Evolutionary conservation across 2,888 invertebrate species (phyloP).

Genomic region (Capitulum mitella): DNA sequence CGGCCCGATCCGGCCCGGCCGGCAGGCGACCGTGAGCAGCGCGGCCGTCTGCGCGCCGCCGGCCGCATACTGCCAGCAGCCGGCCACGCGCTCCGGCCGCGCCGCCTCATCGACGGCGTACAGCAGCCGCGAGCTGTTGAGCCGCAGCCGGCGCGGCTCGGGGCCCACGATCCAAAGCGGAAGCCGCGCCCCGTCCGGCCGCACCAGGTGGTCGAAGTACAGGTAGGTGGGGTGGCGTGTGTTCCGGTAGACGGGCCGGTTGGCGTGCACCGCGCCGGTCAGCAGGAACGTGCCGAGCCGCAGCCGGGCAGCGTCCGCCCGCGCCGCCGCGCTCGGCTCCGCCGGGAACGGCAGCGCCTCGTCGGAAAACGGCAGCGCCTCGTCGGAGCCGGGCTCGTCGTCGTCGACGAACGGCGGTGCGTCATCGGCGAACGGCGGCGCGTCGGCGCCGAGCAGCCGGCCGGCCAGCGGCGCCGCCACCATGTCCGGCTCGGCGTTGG

Average conservation of each 20-base stretch:
- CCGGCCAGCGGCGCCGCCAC: not conserved
- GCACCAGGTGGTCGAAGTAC: constrained; percentile 1
- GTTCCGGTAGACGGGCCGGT: not conserved
- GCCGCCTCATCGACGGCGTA: not conserved
- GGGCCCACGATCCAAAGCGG: not conserved
- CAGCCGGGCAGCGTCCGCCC: not conserved
- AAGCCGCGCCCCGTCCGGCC: not conserved
- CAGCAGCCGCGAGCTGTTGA: not conserved
- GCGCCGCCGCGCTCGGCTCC: no score
- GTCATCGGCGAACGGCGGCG: not conserved
- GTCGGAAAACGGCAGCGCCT: not conserved
- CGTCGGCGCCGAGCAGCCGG: not conserved
- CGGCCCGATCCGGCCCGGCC: not conserved
- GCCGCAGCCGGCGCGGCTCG: not conserved
- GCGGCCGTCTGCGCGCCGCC: not conserved
- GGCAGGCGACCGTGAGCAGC: not conserved
- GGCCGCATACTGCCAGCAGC: not conserved
- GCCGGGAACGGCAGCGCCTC: not conserved
- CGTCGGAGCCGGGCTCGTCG: not conserved
- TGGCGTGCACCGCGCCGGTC: not conserved
- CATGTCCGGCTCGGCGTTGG: not conserved
- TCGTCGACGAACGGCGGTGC: not conserved
- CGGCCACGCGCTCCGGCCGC: not conserved
- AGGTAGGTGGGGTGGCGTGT: not conserved
- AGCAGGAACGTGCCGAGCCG: not conserved